phyloP scores from a whole-genome alignment of 1,140 invertebrate genomes.

The Drosophila orena region DNA sequence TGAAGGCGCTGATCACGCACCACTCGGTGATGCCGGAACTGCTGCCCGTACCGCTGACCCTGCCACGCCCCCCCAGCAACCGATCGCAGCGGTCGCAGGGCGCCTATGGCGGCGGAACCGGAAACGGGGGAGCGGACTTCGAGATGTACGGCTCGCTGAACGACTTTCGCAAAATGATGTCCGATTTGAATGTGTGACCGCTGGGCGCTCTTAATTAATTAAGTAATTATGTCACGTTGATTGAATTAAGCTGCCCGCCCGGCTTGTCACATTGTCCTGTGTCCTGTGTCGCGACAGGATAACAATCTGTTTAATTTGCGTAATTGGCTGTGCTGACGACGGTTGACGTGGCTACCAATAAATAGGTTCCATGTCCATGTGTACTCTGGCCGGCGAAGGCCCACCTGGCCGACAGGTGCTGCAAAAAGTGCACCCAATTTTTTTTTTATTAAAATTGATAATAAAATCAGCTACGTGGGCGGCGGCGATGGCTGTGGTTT shows the following conservation, averaged over 20 bases:
- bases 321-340: conserved; percentile 79
- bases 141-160: conserved; percentile 92
- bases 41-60: conserved; percentile 94
- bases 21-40: conserved; percentile 98
- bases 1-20: conserved; percentile 96
- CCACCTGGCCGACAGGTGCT: conserved; percentile 17
- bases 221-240: conserved; percentile 77
- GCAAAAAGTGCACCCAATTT: conserved; percentile 35
- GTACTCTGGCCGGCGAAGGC: not conserved
- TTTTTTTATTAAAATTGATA: conserved; percentile 65
- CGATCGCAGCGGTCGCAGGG: conserved; percentile 84
- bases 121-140: conserved; percentile 85
- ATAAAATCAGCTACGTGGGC: conserved; percentile 49
- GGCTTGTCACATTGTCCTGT: conserved; percentile 43
- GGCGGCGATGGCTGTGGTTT: not conserved
- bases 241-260: conserved; percentile 64
- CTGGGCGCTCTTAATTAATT: conserved; percentile 69
- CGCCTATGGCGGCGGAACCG: conserved; percentile 17
- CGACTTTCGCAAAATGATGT: conserved; percentile 94
- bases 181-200: conserved; percentile 89
- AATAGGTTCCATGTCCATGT: conserved; percentile 26
- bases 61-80: conserved; percentile 90
- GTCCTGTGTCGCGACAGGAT: conserved; percentile 61
- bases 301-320: conserved; percentile 82
- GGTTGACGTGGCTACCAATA: conserved; percentile 67